Evolutionary conservation across 2,797 vertebrate species (phyloP).

Genomic region (Danio albolineatus): DNA sequence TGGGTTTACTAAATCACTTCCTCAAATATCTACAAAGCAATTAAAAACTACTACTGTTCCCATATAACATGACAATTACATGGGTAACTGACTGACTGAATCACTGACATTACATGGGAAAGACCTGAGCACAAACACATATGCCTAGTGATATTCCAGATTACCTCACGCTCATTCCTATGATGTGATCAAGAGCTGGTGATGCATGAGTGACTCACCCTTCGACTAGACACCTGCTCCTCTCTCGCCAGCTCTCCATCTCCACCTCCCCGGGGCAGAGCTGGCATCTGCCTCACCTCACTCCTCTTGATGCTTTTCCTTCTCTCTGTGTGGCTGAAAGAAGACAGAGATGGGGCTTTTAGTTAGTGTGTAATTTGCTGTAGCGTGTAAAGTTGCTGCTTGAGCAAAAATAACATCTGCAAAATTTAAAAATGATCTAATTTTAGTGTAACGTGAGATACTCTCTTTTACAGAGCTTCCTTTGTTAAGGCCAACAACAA

Average conservation of each 20-base stretch:
- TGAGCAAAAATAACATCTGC: no score
- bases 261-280: conserved; percentile 83
- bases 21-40: neutral
- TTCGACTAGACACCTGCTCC: conserved; percentile 92
- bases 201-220: conserved; percentile 74
- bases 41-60: neutral
- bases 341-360: conserved; percentile 10
- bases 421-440: no score
- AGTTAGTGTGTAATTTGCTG: no score
- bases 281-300: conserved; percentile 91
- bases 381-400: no score
- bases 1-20: neutral
- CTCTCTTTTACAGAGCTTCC: no score
- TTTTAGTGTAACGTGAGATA: no score
- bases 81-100: no score
- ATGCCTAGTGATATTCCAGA: neutral
- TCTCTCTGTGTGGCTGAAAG: conserved; percentile 91
- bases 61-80: conserved; percentile 7
- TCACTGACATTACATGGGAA: neutral
- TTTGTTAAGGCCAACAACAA: no score
- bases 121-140: conserved; percentile 13
- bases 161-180: conserved; percentile 10
- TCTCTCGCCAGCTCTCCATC: conserved; percentile 86
- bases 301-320: conserved; percentile 91
- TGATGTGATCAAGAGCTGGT: conserved; percentile 33